Percentiles rank a stretch among this genome's conserved stretches.
Conservation (phyloP, 2,888 invertebrate genomes). For the Alloplasta piceator region DNA sequence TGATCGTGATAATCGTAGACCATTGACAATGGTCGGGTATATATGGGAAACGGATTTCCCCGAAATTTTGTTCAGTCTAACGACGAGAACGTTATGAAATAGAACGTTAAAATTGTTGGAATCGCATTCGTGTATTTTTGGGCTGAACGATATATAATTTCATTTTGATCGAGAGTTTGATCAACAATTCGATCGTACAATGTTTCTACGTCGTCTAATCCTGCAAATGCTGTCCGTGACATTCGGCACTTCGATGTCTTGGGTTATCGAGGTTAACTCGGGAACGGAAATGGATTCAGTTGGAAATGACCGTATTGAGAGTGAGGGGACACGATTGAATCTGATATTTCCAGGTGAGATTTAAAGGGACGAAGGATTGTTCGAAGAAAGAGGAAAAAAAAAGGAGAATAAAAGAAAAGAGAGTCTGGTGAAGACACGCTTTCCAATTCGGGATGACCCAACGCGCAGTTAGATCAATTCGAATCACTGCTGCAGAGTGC, state of each 20-base stretch:
- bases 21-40: slow-evolving; percentile 14
- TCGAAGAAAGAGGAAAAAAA: background rate
- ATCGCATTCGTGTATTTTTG: background rate
- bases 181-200: slow-evolving; percentile 6
- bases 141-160: background rate
- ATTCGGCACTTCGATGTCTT: slow-evolving; percentile 44
- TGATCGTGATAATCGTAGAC: background rate
- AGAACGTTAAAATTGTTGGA: background rate
- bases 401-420: background rate
- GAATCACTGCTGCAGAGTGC: background rate
- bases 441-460: slow-evolving; percentile 20
- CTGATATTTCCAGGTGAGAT: slow-evolving; percentile 76
- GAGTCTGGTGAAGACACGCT: background rate
- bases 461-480: slow-evolving; percentile 35
- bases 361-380: slow-evolving; percentile 16
- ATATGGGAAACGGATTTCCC: slow-evolving; percentile 5
- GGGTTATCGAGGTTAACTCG: slow-evolving; percentile 60
- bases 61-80: slow-evolving; percentile 6
- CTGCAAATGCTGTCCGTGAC: slow-evolving; percentile 27
- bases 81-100: slow-evolving; percentile 1
- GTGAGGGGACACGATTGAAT: slow-evolving; percentile 59
- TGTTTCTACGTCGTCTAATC: slow-evolving; percentile 18
- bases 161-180: no score
- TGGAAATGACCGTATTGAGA: slow-evolving; percentile 54
- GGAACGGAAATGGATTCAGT: slow-evolving; percentile 25